phyloP scores from a whole-genome alignment of 2,113 vertebrate genomes.

The Myxocyprinus asiaticus region DNA sequence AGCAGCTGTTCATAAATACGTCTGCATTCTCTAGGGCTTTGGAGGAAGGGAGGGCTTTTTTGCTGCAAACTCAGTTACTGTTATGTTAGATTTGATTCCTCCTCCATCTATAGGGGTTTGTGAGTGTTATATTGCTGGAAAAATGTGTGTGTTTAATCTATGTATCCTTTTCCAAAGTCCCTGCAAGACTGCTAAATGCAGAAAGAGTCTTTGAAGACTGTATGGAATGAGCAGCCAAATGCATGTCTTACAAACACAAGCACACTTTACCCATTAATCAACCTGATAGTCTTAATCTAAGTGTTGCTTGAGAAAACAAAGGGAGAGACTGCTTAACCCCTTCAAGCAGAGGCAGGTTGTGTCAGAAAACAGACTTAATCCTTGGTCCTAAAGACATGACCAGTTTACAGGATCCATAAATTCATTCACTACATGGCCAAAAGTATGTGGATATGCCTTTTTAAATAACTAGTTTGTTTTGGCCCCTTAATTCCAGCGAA shows the following conservation, averaged over 20 bases:
- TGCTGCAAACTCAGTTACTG: neutral
- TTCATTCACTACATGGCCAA: too few relatives aligned
- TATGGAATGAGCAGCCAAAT: conserved; percentile 13
- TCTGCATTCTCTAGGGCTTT: conserved; percentile 18
- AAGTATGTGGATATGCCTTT: too few relatives aligned
- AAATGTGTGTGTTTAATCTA: conserved; percentile 13
- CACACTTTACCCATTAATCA: neutral
- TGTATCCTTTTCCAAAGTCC: conserved; percentile 2
- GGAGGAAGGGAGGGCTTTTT: neutral
- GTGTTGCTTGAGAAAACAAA: neutral
- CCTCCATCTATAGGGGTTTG: neutral
- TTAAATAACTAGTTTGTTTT: too few relatives aligned
- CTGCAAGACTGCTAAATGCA: neutral
- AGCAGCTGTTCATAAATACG: conserved; percentile 40
- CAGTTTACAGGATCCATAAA: too few relatives aligned
- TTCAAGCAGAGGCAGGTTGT: neutral
- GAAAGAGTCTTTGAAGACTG: conserved; percentile 1
- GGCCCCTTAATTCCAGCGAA: too few relatives aligned
- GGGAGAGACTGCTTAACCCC: neutral
- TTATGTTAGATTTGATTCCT: conserved; percentile 15
- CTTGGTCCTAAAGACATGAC: too few relatives aligned
- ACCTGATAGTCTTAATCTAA: neutral
- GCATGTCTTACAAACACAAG: conserved; percentile 27
- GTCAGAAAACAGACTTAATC: neutral
- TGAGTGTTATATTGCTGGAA: neutral